These are phyloP conservation scores for Drosophila ercepeae DNA, from an alignment of 1,140 invertebrate genomes.

Conservation along the genomic window DNA sequence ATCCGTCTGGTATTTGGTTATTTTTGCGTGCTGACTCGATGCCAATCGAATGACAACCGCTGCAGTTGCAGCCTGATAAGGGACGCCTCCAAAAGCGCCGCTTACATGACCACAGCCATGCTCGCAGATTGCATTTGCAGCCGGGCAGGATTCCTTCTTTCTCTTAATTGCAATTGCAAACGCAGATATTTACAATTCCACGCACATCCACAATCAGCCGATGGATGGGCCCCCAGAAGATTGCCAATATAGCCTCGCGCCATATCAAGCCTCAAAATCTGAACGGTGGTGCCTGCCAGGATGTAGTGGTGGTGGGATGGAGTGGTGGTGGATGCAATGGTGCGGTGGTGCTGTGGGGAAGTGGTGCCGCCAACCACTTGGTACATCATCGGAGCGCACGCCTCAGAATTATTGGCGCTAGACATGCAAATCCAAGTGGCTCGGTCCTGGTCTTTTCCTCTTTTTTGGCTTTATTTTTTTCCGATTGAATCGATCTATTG, in stretches of 20 bases:
- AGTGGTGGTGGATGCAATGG: neutral
- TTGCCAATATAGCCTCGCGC: conserved; percentile 64
- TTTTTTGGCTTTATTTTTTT: conserved; percentile 3
- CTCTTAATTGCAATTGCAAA: conserved; percentile 77
- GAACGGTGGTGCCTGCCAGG: conserved; percentile 11
- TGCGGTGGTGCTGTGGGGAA: conserved; percentile 9
- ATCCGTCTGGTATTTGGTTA: neutral
- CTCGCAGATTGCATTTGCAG: conserved; percentile 64
- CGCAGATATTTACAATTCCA: conserved; percentile 65
- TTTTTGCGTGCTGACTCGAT: conserved; percentile 59
- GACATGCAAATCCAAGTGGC: conserved; percentile 73
- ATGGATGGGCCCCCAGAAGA: conserved; percentile 63
- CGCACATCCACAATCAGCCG: conserved; percentile 66
- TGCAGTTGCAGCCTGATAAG: conserved; percentile 63
- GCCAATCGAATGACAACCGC: conserved; percentile 58
- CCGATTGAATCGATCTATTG: neutral
- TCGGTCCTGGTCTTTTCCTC: conserved; percentile 1
- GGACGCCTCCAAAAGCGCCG: conserved; percentile 68
- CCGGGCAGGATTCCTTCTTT: conserved; percentile 24
- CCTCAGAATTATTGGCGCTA: conserved; percentile 81
- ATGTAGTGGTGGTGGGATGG: conserved; percentile 5
- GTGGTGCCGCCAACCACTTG: conserved; percentile 49
- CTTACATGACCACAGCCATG: conserved; percentile 77
- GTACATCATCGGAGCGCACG: conserved; percentile 69
- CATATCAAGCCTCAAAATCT: conserved; percentile 76